Evolutionary conservation across 2,888 invertebrate genomes (phyloP).

Genomic region (Synanthedon formicaeformis): DNA sequence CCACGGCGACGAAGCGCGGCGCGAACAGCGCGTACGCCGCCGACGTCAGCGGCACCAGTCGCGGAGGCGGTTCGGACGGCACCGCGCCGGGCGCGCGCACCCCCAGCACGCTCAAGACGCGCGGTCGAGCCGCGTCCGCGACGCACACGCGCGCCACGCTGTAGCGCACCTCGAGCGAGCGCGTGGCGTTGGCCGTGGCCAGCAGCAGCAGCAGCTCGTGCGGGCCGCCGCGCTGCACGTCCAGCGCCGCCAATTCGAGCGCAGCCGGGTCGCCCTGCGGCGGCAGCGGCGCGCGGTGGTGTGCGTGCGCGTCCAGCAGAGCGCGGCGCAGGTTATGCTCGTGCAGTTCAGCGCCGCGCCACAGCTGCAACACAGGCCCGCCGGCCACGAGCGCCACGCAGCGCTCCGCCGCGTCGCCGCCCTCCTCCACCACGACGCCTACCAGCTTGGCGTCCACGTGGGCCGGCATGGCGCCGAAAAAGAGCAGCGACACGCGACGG

Average conservation of each 20-base stretch:
- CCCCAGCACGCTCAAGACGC: slow-evolving; percentile 33
- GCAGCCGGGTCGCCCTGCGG: slow-evolving; percentile 68
- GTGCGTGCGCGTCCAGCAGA: slow-evolving; percentile 77
- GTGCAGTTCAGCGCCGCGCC: slow-evolving; percentile 81
- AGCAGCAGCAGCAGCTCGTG: slow-evolving; percentile 74
- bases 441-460: slow-evolving; percentile 77
- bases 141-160: slow-evolving; percentile 52
- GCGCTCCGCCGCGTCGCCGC: slow-evolving; percentile 65
- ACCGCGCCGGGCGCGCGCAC: slow-evolving; percentile 10
- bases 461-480: slow-evolving; percentile 80
- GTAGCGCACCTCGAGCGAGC: slow-evolving; percentile 77
- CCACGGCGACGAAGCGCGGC: slow-evolving; percentile 13
- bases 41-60: slow-evolving; percentile 30
- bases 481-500: slow-evolving; percentile 81
- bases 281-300: slow-evolving; percentile 18
- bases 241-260: slow-evolving; percentile 79
- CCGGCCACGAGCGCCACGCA: slow-evolving; percentile 22
- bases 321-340: slow-evolving; percentile 81
- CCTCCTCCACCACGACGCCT: slow-evolving; percentile 75
- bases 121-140: slow-evolving; percentile 24
- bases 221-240: slow-evolving; percentile 76
- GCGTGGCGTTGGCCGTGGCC: slow-evolving; percentile 75
- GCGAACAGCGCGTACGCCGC: slow-evolving; percentile 13
- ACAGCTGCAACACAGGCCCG: slow-evolving; percentile 87
- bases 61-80: slow-evolving; percentile 8